phyloP scores from a whole-genome alignment of 2,797 vertebrate genomes.

The Pangasius larnaudii region DNA sequence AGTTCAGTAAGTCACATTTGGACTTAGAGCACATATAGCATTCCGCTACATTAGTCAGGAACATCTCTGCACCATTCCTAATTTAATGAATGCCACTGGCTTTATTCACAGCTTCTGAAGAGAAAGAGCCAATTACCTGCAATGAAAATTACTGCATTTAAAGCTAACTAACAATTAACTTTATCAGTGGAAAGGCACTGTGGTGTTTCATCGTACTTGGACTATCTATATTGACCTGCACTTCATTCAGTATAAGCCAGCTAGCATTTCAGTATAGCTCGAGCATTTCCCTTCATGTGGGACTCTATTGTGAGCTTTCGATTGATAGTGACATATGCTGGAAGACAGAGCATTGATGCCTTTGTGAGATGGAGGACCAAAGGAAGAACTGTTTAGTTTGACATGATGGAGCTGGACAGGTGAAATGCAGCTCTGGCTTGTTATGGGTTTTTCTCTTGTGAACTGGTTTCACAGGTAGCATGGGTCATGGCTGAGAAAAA shows the following conservation, averaged over 20 bases:
- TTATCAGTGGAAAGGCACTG: slow-evolving; percentile 36
- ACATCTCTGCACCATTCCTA: neutral
- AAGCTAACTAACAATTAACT: slow-evolving; percentile 52
- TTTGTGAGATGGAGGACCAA: slow-evolving; percentile 44
- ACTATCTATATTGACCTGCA: slow-evolving; percentile 8
- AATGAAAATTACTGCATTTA: slow-evolving; percentile 44
- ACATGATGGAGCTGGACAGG: slow-evolving; percentile 36
- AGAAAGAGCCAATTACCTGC: slow-evolving; percentile 38
- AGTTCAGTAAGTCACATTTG: slow-evolving; percentile 6
- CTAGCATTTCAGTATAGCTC: neutral
- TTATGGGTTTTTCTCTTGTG: slow-evolving; percentile 19
- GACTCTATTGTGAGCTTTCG: slow-evolving; percentile 5
- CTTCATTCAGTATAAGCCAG: neutral
- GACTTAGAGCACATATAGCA: neutral
- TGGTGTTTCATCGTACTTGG: neutral
- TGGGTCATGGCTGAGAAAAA: slow-evolving; percentile 20
- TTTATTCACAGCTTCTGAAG: slow-evolving; percentile 34
- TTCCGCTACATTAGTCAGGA: slow-evolving; percentile 10
- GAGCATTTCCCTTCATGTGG: slow-evolving; percentile 22
- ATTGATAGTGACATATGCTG: slow-evolving; percentile 19
- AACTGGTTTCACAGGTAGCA: slow-evolving; percentile 31
- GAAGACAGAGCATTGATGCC: slow-evolving; percentile 8
- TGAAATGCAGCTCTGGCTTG: slow-evolving; percentile 13
- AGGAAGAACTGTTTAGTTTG: slow-evolving; percentile 31
- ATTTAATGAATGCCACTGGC: slow-evolving; percentile 35